These are phyloP conservation scores for Crax fasciolata DNA, from an alignment of 2,797 vertebrate genomes.

Conservation along the genomic window DNA sequence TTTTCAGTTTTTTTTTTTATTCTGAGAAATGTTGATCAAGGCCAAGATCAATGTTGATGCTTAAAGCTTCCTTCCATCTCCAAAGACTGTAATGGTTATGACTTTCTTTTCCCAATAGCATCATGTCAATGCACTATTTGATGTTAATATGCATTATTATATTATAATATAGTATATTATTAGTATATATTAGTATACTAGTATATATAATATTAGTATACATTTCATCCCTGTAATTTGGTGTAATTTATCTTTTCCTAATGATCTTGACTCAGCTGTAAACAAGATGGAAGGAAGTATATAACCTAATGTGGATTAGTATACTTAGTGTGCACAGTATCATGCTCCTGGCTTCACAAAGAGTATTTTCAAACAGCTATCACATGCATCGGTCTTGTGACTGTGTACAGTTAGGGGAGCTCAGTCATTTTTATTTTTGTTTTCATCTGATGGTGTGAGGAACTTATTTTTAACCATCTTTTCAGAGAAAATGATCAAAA, in stretches of 20 bases:
- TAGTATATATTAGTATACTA: no score
- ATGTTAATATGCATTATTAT: no score
- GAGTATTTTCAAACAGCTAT: neutral
- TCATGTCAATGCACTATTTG: neutral
- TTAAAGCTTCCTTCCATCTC: neutral
- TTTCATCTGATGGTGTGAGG: neutral
- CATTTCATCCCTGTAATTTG: neutral
- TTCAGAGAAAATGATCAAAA: neutral
- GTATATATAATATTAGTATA: no score
- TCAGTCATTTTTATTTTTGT: neutral
- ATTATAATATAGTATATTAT: no score
- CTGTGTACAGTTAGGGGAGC: neutral
- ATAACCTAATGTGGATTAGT: neutral
- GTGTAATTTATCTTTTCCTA: neutral
- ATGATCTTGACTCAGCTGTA: neutral
- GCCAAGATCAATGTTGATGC: neutral
- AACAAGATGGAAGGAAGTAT: neutral
- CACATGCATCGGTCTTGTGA: neutral
- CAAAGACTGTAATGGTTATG: neutral
- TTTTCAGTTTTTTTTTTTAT: slow-evolving; percentile 11
- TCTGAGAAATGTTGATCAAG: neutral
- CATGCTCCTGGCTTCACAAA: neutral
- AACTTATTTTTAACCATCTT: neutral
- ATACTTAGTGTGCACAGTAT: neutral
- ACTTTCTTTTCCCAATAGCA: neutral